Evolutionary conservation across 2,888 invertebrate species (phyloP).

Genomic region (Artemia sinica): DNA sequence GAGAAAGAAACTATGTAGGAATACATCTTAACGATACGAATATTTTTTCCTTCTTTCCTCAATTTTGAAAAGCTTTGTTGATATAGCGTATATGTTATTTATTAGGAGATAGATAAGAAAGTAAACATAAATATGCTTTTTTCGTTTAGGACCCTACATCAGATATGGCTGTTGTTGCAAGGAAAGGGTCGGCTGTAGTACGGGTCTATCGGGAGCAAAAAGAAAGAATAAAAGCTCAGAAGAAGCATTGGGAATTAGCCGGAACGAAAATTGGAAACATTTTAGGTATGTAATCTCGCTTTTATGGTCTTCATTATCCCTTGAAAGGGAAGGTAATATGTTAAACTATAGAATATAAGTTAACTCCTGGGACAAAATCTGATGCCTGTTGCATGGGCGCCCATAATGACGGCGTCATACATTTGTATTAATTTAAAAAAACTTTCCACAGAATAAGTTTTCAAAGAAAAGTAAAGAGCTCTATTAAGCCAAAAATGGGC

Average conservation of each 20-base stretch:
- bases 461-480: no score
- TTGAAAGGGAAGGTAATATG: no score
- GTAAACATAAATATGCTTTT: constrained; percentile 14
- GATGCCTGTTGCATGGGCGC: no score
- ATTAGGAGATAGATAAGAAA: not conserved
- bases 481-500: no score
- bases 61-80: constrained; percentile 23
- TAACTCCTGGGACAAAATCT: no score
- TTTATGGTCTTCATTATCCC: not conserved
- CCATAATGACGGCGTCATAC: no score
- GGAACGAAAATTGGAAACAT: constrained; percentile 91
- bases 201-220: constrained; percentile 83
- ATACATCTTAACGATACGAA: no score
- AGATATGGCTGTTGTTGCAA: constrained; percentile 87
- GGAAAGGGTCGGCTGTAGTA: constrained; percentile 83
- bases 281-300: constrained; percentile 56
- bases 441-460: no score
- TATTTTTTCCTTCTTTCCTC: constrained; percentile 17
- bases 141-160: constrained; percentile 62
- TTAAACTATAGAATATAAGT: no score
- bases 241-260: constrained; percentile 96
- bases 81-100: not conserved
- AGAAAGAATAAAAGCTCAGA: constrained; percentile 87
- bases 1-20: no score
- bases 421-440: no score